phyloP scores from a whole-genome alignment of 2,113 vertebrate species.

The Anthoscopus minutus region DNA sequence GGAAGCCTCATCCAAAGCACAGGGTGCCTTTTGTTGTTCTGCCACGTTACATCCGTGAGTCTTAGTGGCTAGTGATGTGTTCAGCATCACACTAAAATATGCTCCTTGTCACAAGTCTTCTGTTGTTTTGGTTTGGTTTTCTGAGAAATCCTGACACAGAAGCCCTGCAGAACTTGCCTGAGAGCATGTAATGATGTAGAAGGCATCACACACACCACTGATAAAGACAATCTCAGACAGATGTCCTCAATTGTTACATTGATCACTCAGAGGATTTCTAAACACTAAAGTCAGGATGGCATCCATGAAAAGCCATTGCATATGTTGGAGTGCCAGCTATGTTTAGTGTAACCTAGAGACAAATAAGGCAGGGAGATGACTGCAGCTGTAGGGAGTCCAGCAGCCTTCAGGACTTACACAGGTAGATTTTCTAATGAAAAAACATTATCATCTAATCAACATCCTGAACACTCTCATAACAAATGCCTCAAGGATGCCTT shows the following conservation, averaged over 20 bases:
- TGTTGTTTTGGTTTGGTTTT: neutral
- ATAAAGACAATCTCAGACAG: neutral
- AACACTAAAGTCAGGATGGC: neutral
- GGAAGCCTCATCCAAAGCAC: neutral
- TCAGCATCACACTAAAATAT: neutral
- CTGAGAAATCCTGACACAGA: neutral
- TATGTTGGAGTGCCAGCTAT: neutral
- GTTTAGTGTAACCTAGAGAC: neutral
- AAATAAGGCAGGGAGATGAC: neutral
- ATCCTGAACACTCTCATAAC: neutral
- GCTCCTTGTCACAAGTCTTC: slow-evolving; percentile 16
- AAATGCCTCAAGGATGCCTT: neutral
- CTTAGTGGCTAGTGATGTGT: neutral
- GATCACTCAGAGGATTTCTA: neutral
- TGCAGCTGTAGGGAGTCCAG: neutral
- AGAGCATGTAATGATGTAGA: neutral
- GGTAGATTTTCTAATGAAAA: neutral
- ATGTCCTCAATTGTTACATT: neutral
- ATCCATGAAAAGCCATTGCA: neutral
- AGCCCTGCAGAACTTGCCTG: neutral
- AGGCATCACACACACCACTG: neutral
- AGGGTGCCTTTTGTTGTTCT: neutral
- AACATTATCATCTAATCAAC: rapidly evolving
- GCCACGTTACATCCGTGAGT: neutral
- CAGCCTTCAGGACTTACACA: neutral